Conservation (phyloP, 2,888 invertebrate genomes). For the Chrysina gloriosa region DNA sequence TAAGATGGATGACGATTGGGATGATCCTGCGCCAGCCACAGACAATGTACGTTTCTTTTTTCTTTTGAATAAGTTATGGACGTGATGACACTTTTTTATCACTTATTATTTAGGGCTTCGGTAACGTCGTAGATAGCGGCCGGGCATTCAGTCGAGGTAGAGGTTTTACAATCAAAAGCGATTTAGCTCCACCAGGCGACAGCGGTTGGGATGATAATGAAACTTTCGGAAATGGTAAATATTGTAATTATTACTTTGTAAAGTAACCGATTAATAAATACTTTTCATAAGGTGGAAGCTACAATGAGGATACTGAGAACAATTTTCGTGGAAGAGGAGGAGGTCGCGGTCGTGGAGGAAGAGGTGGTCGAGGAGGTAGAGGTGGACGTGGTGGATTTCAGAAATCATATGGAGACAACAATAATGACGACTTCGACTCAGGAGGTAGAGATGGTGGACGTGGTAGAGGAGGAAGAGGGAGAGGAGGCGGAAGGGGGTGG, state of each 20-base stretch:
- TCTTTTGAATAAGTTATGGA: no score
- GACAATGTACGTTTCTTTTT: conserved; percentile 44
- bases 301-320: conserved; percentile 40
- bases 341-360: conserved; percentile 36
- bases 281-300: conserved; percentile 36
- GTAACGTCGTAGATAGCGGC: conserved; percentile 23
- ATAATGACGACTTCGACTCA: conserved; percentile 46
- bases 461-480: conserved; percentile 39
- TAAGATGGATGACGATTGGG: conserved; percentile 71
- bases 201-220: conserved; percentile 47
- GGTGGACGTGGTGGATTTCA: conserved; percentile 46
- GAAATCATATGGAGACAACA: conserved; percentile 47
- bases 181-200: conserved; percentile 48
- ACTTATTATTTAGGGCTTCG: no score
- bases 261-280: background rate
- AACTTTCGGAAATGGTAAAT: conserved; percentile 40
- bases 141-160: conserved; percentile 39
- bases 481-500: conserved; percentile 47
- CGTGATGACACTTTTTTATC: no score
- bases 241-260: background rate
- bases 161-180: conserved; percentile 43
- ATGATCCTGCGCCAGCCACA: conserved; percentile 62
- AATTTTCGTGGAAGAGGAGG: conserved; percentile 23
- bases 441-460: conserved; percentile 47
- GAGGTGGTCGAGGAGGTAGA: conserved; percentile 46